Evolutionary conservation across 2,888 invertebrate species (phyloP).

Genomic region (Mythimna pallens): DNA sequence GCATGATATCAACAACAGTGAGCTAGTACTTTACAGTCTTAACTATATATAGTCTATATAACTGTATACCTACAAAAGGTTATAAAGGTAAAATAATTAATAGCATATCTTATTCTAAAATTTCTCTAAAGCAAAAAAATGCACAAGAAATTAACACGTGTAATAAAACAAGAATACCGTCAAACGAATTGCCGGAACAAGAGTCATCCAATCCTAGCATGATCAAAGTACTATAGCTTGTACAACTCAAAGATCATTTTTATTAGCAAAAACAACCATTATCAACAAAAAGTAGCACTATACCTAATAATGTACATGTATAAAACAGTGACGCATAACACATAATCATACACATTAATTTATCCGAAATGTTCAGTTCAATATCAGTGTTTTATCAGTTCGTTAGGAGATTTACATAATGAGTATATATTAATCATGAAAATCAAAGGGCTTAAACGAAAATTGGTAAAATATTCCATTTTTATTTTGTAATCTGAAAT

Average conservation of each 20-base stretch:
- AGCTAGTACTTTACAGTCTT: constrained; percentile 4
- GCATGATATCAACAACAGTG: constrained; percentile 8
- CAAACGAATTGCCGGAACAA: neutral
- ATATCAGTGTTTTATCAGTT: neutral
- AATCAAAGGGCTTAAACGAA: constrained; percentile 2
- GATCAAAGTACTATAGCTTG: constrained; percentile 8
- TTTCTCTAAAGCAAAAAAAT: neutral
- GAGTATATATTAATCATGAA: neutral
- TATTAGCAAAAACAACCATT: neutral
- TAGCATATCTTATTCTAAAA: neutral
- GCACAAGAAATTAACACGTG: too few species aligned
- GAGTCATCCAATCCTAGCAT: neutral
- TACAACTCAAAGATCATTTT: neutral
- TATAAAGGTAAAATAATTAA: neutral
- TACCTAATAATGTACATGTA: neutral
- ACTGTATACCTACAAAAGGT: neutral
- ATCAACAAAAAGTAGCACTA: constrained; percentile 29
- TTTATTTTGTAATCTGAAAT: neutral
- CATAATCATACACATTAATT: neutral
- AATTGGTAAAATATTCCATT: constrained; percentile 18
- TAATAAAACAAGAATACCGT: neutral
- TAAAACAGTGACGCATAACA: constrained; percentile 13
- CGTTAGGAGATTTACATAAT: neutral
- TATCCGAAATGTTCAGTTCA: neutral
- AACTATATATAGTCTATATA: neutral